Evolutionary conservation across 2,888 invertebrate genomes (phyloP), one percentile per base, ranked within the genome.

Genomic region (Ganaspis brasiliensis): DNA sequence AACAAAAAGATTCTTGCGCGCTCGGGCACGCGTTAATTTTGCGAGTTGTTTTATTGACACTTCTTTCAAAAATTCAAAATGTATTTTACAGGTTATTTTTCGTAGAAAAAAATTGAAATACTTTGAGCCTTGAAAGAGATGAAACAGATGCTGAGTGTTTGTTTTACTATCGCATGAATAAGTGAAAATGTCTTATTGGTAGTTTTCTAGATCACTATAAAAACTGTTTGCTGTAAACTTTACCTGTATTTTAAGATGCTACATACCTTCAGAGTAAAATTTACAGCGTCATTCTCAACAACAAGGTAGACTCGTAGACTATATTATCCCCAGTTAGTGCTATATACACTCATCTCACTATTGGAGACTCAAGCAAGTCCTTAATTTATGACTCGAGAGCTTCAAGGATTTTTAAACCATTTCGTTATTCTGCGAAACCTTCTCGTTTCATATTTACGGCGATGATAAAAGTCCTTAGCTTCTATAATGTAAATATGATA

Each of bases 231-330:
- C 16, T 6, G 49, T n/a, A 49, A 3, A 49, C 16, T 49, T 49
- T 49, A 49, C 49, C n/a, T 24, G 12, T 45, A 24, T 19, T 52
- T 52, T 40, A 14, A 21, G 21, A 45, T 24, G 45, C 76, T 72
- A 74, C 76, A n/a, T n/a, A n/a, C n/a, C 73, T 73, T 76, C 70
- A 75, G 75, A 63, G 71, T 71, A 59, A 78, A 80, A 80, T 80
- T 80, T 80, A 80, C 77, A 73, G 73, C 77, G 75, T 70, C 72
- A 80, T 80, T 80, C 75, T 40, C 76, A 57, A 76, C 76, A 78
- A 80, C 78, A 78, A 75, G 76, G 75, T 77, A 52, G 52, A 19
- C 52, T 52, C 67, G 76, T 80, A 80, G 77, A 74, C 74, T 59
- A 73, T 67, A 78, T 78, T 80, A 77, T 75, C 73, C 73, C 57